Percentiles rank a stretch among this genome's conserved stretches.
Conservation (phyloP, 2,797 vertebrate species). For the Semaprochilodus insignis region DNA sequence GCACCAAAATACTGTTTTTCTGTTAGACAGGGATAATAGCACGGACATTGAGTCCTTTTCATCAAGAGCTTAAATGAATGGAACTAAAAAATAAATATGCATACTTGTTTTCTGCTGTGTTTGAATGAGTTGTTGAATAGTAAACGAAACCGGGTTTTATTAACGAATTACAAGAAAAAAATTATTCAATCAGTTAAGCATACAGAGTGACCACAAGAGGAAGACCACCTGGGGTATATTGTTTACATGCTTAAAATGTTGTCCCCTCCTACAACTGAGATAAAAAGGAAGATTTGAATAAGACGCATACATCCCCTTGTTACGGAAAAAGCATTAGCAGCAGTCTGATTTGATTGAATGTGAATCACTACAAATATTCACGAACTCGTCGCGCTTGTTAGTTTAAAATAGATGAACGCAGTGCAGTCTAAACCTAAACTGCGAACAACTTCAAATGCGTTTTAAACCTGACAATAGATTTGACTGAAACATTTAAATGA, state of each 20-base stretch:
- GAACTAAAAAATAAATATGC: neutral
- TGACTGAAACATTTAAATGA: neutral
- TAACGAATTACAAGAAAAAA: too few species aligned
- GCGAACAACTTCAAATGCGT: too few species aligned
- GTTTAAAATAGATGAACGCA: too few species aligned
- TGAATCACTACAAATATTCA: neutral
- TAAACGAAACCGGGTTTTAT: too few species aligned
- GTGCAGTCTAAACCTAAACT: too few species aligned
- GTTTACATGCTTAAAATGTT: conserved; percentile 42
- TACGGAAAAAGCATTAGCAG: conserved; percentile 9
- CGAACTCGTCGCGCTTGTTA: too few species aligned
- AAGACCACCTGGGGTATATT: conserved; percentile 27
- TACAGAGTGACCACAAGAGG: neutral
- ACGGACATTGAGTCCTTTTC: neutral
- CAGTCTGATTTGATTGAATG: neutral
- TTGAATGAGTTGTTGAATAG: too few species aligned
- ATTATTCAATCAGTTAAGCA: neutral
- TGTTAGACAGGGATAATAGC: too few species aligned
- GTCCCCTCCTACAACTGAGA: conserved; percentile 26
- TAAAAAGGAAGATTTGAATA: conserved; percentile 24
- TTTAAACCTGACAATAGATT: too few species aligned
- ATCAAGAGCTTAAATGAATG: neutral
- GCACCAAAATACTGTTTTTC: too few species aligned
- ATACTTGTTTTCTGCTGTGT: neutral
- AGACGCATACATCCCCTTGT: conserved; percentile 18